Base-by-base conservation (phyloP, 2,113 vertebrate genomes). In the Cottus gobio region DNA sequence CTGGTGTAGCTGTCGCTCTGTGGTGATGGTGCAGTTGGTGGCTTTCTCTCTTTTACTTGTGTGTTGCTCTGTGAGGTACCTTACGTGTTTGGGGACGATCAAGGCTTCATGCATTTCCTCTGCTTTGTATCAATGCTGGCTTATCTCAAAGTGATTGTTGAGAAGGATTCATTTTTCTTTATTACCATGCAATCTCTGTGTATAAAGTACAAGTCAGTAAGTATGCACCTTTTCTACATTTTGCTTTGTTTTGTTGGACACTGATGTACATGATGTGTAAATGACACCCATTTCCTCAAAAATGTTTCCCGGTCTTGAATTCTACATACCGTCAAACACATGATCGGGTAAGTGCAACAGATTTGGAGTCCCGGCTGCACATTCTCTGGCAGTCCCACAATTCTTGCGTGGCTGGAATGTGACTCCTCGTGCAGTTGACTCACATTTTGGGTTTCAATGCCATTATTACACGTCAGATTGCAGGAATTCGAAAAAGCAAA, bases 291-390 rank as follows among this genome's bases (percentile, higher is more conserved):
- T 67, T 75, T 76, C 28, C 6, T 34, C 34, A 65, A 30, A 15
- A 50, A 12, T 70, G 64, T 28, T 60, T 70, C 48, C 70, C 22
- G 77, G 30, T 68, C 50, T 64, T 79, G 39, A 69, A 28, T 64
- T 63, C n/a, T 44, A 26, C 52, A 68, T 30, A 65, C 60, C 58
- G 64, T 66, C 56, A 62, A 73, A 84, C 90, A 85, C 80, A 76
- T 90, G 89, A 36, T 52, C 39, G 61, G 52, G 18, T 79, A 71
- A 80, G 71, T 75, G 39, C 57, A 63, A 72, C 1, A 39, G 85
- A 83, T 87, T 85, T 75, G 42, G 50, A 50, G 57, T 83, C 37
- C 62, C 87, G 78, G 64, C 87, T 89, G 70, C 72, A 82, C 68
- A 75, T 84, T 86, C 70, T 71, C 26, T 26, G 67, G 65, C 77